A percentile compares a stretch with the other conserved stretches of the same genome.
Conservation (phyloP, 2,113 vertebrate species). For the Pontoporia blainvillei region DNA sequence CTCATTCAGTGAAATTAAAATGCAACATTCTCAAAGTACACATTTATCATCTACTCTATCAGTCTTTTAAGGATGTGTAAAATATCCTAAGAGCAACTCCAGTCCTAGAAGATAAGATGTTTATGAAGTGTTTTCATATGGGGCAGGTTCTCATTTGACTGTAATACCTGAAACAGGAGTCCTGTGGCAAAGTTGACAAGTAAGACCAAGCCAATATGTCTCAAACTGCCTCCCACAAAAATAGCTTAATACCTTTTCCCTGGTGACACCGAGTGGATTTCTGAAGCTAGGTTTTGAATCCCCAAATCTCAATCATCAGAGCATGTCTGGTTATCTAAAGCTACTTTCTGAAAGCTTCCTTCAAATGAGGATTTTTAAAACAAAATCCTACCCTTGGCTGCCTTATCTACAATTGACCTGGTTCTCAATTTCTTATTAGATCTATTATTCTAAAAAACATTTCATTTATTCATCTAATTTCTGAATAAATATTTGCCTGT, state of each 20-base stretch:
- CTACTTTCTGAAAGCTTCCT: conserved; percentile 45
- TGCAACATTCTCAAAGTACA: not conserved
- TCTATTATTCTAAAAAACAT: not conserved
- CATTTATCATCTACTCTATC: conserved; percentile 42
- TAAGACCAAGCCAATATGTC: not conserved
- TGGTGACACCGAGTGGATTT: conserved; percentile 15
- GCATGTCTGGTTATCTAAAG: conserved; percentile 46
- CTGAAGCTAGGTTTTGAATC: conserved; percentile 45
- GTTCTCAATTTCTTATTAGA: not conserved
- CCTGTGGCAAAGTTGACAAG: not conserved
- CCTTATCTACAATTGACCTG: not conserved
- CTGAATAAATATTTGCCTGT: not conserved
- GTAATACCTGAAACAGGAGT: not conserved
- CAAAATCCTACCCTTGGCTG: conserved; percentile 41
- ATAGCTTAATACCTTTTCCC: conserved; percentile 26
- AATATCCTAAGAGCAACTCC: conserved; percentile 26
- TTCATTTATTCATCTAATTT: not conserved
- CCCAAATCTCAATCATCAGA: conserved; percentile 46
- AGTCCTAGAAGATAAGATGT: conserved; percentile 1
- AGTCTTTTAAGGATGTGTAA: conserved; percentile 41
- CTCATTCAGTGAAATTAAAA: conserved; percentile 61
- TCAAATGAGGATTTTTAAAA: conserved; percentile 51
- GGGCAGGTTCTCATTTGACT: not conserved
- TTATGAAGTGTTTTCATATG: conserved; percentile 4
- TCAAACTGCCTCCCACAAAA: conserved; percentile 19